phyloP scores from a whole-genome alignment of 2,113 vertebrate species.

The Machaerirhynchus nigripectus region DNA sequence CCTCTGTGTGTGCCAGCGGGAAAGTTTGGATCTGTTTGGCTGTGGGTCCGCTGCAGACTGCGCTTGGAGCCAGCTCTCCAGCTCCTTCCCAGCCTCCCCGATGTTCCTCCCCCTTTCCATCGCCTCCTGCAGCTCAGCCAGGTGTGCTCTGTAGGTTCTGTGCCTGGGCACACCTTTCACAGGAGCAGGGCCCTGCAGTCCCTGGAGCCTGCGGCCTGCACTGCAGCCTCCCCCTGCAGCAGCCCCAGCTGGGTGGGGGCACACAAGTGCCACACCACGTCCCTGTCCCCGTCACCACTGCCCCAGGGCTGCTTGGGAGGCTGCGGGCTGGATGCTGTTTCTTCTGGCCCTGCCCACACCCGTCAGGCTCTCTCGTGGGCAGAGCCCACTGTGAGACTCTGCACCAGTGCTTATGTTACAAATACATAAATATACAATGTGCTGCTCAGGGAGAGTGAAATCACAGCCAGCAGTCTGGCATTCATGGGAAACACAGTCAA shows the following conservation, averaged over 20 bases:
- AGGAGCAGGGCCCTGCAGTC: accelerated
- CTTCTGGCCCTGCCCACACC: not conserved
- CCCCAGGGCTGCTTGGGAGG: not conserved
- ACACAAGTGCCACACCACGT: accelerated
- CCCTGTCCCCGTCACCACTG: accelerated
- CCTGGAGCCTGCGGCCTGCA: accelerated
- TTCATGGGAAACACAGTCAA: not conserved
- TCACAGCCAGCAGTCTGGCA: not conserved
- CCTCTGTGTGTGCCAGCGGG: not conserved
- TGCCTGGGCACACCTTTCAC: not conserved
- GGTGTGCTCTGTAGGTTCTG: not conserved
- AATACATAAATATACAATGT: not conserved
- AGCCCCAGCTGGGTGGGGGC: not conserved
- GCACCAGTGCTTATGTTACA: not conserved
- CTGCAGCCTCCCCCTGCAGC: not conserved
- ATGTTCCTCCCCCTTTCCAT: not conserved
- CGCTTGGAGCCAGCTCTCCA: not conserved
- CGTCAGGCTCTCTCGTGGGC: not conserved
- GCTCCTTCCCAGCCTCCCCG: not conserved
- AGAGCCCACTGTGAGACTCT: not conserved
- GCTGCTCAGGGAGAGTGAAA: not conserved
- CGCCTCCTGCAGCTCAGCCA: not conserved
- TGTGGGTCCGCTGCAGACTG: not conserved
- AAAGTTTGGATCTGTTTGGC: not conserved
- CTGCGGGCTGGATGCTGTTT: not conserved